Evolutionary conservation across 2,797 vertebrate species (phyloP).

Genomic region (Anableps anableps): DNA sequence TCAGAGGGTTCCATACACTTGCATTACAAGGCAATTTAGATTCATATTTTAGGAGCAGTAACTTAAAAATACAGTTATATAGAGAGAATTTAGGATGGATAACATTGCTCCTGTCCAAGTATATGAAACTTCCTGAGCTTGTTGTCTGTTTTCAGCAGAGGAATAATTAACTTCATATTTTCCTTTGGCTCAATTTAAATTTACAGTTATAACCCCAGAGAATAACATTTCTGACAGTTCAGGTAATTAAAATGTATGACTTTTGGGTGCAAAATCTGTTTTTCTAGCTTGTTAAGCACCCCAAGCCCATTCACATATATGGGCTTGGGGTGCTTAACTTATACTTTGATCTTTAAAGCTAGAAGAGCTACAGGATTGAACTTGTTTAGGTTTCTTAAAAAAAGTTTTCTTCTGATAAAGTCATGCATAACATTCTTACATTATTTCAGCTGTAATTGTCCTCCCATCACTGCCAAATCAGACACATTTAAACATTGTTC

Average conservation of each 20-base stretch:
- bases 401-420: not conserved
- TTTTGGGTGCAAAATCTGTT: not conserved
- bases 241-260: not conserved
- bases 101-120: not conserved
- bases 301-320: not conserved
- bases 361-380: not conserved
- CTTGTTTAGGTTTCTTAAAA: not conserved
- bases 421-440: not conserved
- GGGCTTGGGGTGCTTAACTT: too few relatives aligned
- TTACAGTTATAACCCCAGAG: not conserved
- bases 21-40: not conserved
- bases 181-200: not conserved
- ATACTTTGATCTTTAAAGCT: not conserved
- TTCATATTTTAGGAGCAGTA: not conserved
- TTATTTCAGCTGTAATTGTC: not conserved
- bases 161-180: not conserved
- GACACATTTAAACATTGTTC: not conserved
- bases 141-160: not conserved
- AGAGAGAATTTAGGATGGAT: not conserved
- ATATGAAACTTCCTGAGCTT: not conserved
- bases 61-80: too few relatives aligned
- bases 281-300: not conserved
- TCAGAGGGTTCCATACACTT: not conserved
- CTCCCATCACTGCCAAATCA: not conserved
- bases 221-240: not conserved